Evolutionary conservation across 64 coral and sea anemone species (phyloP).

Genomic region (Montipora efflorescens): DNA sequence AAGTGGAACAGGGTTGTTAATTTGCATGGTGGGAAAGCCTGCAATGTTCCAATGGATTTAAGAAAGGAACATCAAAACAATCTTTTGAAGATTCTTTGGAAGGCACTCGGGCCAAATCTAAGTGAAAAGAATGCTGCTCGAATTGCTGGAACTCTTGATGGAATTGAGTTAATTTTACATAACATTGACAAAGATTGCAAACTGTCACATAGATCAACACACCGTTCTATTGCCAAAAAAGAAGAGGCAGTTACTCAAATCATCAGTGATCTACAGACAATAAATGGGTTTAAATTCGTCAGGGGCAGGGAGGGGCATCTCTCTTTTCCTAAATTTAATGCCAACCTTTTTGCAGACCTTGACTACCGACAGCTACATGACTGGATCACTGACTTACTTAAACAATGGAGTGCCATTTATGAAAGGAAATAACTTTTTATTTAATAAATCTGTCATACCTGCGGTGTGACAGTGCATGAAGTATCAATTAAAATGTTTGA

Average conservation of each 20-base stretch:
- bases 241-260: slow-evolving; percentile 42
- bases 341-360: slow-evolving; percentile 23
- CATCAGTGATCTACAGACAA: slow-evolving; percentile 16
- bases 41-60: slow-evolving; percentile 23
- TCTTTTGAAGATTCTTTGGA: slow-evolving; percentile 12
- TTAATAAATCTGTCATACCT: neutral
- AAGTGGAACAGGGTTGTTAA: slow-evolving; percentile 48
- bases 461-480: too few relatives aligned
- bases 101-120: slow-evolving; percentile 24
- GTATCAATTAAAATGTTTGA: too few relatives aligned
- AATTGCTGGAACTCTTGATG: slow-evolving; percentile 13
- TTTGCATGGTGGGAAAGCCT: slow-evolving; percentile 12
- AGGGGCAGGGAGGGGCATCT: slow-evolving; percentile 25
- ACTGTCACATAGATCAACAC: neutral
- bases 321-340: slow-evolving; percentile 36
- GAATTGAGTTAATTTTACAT: slow-evolving; percentile 14
- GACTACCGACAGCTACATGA: slow-evolving; percentile 41
- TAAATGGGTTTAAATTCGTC: slow-evolving; percentile 9
- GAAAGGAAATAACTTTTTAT: neutral
- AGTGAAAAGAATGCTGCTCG: slow-evolving; percentile 37
- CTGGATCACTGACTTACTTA: slow-evolving; percentile 37
- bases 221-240: slow-evolving; percentile 24
- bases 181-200: slow-evolving; percentile 29
- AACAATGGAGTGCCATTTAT: slow-evolving; percentile 13
- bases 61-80: slow-evolving; percentile 33